phyloP scores from a whole-genome alignment of 2,113 vertebrate genomes.

The Laticauda colubrina region DNA sequence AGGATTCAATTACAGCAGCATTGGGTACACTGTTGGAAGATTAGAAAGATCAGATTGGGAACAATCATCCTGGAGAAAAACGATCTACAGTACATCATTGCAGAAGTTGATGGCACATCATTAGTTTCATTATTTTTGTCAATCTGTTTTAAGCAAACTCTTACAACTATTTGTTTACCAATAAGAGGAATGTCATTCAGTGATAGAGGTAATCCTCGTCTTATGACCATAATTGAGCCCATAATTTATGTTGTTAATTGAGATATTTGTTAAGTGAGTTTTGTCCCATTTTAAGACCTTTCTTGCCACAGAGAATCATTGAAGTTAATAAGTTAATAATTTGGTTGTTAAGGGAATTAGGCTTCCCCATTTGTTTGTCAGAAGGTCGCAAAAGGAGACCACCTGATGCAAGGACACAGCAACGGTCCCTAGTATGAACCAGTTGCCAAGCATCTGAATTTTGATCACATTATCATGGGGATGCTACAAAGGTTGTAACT shows the following conservation, averaged over 20 bases:
- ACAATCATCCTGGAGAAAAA: background rate
- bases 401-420: background rate
- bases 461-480: too few species aligned
- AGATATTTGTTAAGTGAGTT: background rate
- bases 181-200: background rate
- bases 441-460: too few species aligned
- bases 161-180: background rate
- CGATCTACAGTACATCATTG: background rate
- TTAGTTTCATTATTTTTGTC: background rate
- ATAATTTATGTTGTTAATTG: background rate
- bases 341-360: background rate
- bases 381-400: too few species aligned
- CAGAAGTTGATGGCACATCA: background rate
- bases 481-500: too few species aligned
- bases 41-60: background rate
- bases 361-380: background rate
- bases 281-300: background rate
- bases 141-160: background rate
- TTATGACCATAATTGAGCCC: background rate
- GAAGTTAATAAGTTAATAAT: background rate
- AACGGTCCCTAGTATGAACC: background rate
- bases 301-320: background rate
- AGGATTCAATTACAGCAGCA: background rate
- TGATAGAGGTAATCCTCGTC: background rate
- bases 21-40: background rate